phyloP scores from a whole-genome alignment of 2,888 invertebrate genomes.

The Pachliopta kotzebuea region DNA sequence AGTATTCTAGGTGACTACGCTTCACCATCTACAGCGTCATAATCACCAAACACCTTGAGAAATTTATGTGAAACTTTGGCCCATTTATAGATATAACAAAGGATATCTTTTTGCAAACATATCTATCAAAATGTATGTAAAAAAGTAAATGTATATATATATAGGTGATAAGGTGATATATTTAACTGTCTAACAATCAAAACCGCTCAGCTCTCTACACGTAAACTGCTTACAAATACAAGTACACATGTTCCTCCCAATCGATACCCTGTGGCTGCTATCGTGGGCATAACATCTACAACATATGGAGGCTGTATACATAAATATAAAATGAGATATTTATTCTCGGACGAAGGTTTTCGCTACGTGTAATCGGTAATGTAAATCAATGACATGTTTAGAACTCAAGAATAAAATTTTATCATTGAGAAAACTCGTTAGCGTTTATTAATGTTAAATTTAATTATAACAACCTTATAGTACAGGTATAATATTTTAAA shows the following conservation, averaged over 20 bases:
- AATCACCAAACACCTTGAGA: too few relatives aligned
- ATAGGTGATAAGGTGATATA: background rate
- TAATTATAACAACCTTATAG: too few relatives aligned
- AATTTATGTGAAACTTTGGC: too few relatives aligned
- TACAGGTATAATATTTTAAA: too few relatives aligned
- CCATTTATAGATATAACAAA: too few relatives aligned
- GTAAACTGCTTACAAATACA: conserved; percentile 24
- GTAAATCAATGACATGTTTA: background rate
- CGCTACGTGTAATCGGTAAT: background rate
- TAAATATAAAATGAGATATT: conserved; percentile 12
- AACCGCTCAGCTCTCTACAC: background rate
- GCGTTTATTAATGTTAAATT: too few relatives aligned
- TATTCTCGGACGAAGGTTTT: background rate
- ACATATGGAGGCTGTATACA: conserved; percentile 15
- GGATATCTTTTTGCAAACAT: too few relatives aligned
- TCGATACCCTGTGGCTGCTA: conserved; percentile 53
- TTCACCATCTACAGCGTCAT: too few relatives aligned
- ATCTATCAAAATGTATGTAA: too few relatives aligned
- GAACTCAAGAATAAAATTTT: background rate
- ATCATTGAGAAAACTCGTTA: background rate
- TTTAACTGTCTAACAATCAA: background rate
- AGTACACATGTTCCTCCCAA: conserved; percentile 44
- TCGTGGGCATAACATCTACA: conserved; percentile 25
- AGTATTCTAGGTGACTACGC: too few relatives aligned
- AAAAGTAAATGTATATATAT: background rate